Conservation (phyloP, 2,797 vertebrate species). For the Cyprinella venusta region DNA sequence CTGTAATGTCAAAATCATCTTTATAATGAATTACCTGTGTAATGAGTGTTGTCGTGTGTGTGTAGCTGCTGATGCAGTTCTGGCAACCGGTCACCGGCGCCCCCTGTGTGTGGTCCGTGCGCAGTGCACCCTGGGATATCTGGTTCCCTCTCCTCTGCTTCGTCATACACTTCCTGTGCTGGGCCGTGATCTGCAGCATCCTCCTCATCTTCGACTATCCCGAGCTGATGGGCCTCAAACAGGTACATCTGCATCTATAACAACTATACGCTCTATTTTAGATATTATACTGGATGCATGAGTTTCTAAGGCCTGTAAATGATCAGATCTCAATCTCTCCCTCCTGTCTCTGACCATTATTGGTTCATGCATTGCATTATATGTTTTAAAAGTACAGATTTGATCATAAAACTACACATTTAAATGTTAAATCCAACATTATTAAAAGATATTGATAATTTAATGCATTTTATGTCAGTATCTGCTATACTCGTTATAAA, state of each 20-base stretch:
- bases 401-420: too few relatives aligned
- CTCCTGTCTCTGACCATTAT: too few relatives aligned
- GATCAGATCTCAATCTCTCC: too few relatives aligned
- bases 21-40: neutral
- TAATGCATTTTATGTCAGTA: too few relatives aligned
- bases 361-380: too few relatives aligned
- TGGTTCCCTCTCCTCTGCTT: conserved; percentile 90
- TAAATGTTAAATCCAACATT: too few relatives aligned
- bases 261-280: neutral
- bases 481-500: too few relatives aligned
- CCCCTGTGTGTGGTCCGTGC: conserved; percentile 87
- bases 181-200: conserved; percentile 91
- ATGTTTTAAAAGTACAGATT: too few relatives aligned
- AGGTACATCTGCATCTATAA: conserved; percentile 72
- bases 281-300: neutral
- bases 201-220: conserved; percentile 89
- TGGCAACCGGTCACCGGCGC: conserved; percentile 85
- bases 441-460: too few relatives aligned
- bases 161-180: conserved; percentile 85
- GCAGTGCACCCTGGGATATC: conserved; percentile 81
- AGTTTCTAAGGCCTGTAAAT: too few relatives aligned
- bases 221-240: conserved; percentile 90
- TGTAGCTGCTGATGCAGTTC: conserved; percentile 82
- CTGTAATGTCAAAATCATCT: neutral
- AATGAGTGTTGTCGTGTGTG: neutral